phyloP scores from a whole-genome alignment of 2,797 vertebrate genomes.

The Onychomys leucogaster region DNA sequence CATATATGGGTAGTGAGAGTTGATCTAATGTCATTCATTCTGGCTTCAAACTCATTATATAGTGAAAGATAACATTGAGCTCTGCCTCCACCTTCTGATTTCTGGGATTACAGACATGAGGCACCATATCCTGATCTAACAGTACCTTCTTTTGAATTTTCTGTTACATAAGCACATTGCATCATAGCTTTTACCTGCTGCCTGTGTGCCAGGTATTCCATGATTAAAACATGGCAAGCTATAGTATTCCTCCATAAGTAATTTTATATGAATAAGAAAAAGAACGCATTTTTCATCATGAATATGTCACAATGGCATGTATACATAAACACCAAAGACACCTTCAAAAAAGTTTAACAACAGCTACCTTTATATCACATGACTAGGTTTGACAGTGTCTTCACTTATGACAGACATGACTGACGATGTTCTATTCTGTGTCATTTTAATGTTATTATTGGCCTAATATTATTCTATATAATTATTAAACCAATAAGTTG shows the following conservation, averaged over 20 bases:
- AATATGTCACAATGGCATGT: background rate
- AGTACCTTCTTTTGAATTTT: background rate
- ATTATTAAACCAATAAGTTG: no score
- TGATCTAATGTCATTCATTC: background rate
- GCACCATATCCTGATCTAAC: background rate
- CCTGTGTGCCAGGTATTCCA: no score
- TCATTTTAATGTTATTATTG: background rate
- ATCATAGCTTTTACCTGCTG: background rate
- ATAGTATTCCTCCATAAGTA: background rate
- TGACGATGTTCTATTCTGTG: fast-evolving
- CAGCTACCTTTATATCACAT: background rate
- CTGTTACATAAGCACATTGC: background rate
- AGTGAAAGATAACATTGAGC: background rate
- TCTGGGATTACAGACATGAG: background rate
- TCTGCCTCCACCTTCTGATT: background rate
- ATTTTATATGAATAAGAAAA: background rate
- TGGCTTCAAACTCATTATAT: background rate
- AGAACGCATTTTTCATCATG: background rate
- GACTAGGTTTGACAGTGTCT: background rate
- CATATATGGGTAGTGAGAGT: background rate
- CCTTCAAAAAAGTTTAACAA: background rate
- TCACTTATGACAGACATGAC: background rate
- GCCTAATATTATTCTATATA: background rate
- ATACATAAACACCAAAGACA: background rate
- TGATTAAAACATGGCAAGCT: background rate